Evolutionary conservation across 2,888 invertebrate species (phyloP).

Genomic region (Prenolepis imparis): DNA sequence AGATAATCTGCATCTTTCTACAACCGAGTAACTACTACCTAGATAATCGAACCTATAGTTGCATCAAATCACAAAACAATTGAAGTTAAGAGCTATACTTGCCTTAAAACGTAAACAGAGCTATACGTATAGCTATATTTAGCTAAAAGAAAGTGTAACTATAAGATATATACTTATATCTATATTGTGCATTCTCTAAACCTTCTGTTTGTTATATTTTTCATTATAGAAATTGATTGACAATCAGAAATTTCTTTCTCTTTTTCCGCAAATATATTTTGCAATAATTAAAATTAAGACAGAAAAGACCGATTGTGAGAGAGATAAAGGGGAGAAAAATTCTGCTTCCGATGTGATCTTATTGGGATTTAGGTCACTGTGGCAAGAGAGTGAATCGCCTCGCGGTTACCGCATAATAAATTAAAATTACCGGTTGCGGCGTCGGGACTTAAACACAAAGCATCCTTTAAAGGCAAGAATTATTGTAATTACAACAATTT

Average conservation of each 20-base stretch:
- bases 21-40: constrained; percentile 14
- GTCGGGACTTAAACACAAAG: constrained; percentile 78
- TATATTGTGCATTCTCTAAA: background rate
- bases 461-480: constrained; percentile 80
- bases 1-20: constrained; percentile 30
- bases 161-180: constrained; percentile 30
- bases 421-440: constrained; percentile 77
- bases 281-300: background rate
- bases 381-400: constrained; percentile 71
- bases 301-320: background rate
- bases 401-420: constrained; percentile 76
- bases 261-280: background rate
- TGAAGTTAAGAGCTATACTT: constrained; percentile 41
- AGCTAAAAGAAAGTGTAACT: constrained; percentile 33
- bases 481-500: constrained; percentile 84
- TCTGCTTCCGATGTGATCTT: constrained; percentile 48
- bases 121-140: constrained; percentile 29
- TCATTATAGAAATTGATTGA: background rate
- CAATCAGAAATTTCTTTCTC: background rate
- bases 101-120: constrained; percentile 46
- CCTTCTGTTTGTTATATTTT: background rate
- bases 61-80: constrained; percentile 29
- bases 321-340: constrained; percentile 9
- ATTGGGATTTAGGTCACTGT: constrained; percentile 75
- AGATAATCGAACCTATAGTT: constrained; percentile 41